Conservation (phyloP, 2,888 invertebrate species). For the Diadromus collaris region DNA sequence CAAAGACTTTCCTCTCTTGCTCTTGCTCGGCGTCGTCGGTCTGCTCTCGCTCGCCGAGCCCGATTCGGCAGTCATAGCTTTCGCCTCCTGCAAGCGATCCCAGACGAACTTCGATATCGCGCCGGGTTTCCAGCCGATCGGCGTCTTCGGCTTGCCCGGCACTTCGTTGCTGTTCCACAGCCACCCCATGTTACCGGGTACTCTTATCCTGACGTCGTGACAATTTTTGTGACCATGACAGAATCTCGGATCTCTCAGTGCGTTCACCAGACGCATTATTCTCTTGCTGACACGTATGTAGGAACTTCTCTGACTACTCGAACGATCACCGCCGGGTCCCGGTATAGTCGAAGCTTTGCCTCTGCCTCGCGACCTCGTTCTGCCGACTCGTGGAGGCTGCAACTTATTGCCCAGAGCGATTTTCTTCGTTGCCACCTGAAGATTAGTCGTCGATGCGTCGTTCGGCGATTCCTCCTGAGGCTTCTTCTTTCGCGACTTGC, state of each 20-base stretch:
- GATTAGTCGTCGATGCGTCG: slow-evolving; percentile 4
- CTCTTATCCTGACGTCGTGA: slow-evolving; percentile 65
- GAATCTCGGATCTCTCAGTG: slow-evolving; percentile 50
- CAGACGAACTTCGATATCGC: slow-evolving; percentile 69
- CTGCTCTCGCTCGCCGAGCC: slow-evolving; percentile 46
- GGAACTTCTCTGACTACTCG: slow-evolving; percentile 28
- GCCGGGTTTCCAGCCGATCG: slow-evolving; percentile 71
- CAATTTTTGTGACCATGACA: slow-evolving; percentile 71
- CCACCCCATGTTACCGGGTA: slow-evolving; percentile 73
- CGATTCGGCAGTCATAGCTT: slow-evolving; percentile 54
- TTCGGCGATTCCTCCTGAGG: not conserved
- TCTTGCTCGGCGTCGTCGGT: slow-evolving; percentile 52
- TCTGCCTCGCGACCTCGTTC: slow-evolving; percentile 19
- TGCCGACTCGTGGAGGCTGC: not conserved
- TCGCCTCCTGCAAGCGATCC: slow-evolving; percentile 66
- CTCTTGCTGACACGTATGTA: slow-evolving; percentile 60
- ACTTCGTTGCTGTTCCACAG: slow-evolving; percentile 68
- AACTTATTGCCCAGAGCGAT: not conserved
- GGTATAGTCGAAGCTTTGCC: slow-evolving; percentile 15
- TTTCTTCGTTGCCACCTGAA: slow-evolving; percentile 3
- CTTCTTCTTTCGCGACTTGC: slow-evolving; percentile 58
- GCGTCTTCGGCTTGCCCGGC: slow-evolving; percentile 64
- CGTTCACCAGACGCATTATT: slow-evolving; percentile 61
- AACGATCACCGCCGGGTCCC: slow-evolving; percentile 47
- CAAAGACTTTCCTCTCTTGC: slow-evolving; percentile 52